A percentile compares a stretch with the other conserved stretches of the same genome.
phyloP scores from a whole-genome alignment of 2,888 invertebrate genomes.

The Chrysina gloriosa region DNA sequence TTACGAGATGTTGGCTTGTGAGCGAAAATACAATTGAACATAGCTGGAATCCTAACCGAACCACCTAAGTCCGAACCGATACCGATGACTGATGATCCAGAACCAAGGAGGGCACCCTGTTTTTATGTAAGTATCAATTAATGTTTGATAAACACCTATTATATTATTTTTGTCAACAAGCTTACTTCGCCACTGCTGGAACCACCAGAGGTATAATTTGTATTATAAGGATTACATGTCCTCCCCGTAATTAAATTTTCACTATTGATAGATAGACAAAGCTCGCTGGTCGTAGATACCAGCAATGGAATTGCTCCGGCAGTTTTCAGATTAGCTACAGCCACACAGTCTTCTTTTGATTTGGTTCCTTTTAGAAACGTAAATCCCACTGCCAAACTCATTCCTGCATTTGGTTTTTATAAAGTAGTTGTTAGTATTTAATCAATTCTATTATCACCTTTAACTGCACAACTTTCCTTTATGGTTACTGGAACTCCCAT shows the following conservation, averaged over 20 bases:
- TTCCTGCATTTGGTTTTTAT: constrained; percentile 51
- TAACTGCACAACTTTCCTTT: constrained; percentile 82
- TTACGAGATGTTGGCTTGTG: constrained; percentile 84
- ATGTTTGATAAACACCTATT: too few relatives aligned
- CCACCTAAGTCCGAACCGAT: constrained; percentile 90
- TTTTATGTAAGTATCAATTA: neutral
- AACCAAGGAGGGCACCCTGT: constrained; percentile 77
- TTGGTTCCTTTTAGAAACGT: constrained; percentile 56
- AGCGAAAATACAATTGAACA: constrained; percentile 88
- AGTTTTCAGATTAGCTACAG: constrained; percentile 65
- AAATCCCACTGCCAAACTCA: constrained; percentile 60
- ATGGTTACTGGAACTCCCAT: constrained; percentile 86
- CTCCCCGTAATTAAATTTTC: constrained; percentile 71
- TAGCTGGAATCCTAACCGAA: constrained; percentile 85
- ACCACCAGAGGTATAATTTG: constrained; percentile 70
- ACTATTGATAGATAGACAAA: constrained; percentile 72
- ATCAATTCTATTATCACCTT: constrained; percentile 67
- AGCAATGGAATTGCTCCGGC: constrained; percentile 73
- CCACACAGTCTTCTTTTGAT: constrained; percentile 67
- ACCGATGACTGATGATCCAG: constrained; percentile 84
- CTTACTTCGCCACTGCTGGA: constrained; percentile 73
- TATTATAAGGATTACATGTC: constrained; percentile 74
- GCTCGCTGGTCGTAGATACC: constrained; percentile 74
- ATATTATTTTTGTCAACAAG: neutral
- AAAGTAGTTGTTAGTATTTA: neutral